Evolutionary conservation across 1,140 invertebrate genomes (phyloP).

Genomic region (Megalopta genalis): DNA sequence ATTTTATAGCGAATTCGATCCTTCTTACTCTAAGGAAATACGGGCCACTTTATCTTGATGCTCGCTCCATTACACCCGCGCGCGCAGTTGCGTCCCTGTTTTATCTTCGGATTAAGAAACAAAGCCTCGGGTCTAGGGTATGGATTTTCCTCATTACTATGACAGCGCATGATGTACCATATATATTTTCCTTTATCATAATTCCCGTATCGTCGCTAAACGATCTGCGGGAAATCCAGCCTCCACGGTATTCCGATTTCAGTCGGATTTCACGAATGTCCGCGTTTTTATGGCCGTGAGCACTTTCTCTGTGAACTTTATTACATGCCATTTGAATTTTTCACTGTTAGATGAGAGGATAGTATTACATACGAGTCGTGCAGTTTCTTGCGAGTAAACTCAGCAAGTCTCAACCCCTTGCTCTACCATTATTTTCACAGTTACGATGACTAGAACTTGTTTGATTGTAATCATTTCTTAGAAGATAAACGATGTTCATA

Average conservation of each 20-base stretch:
- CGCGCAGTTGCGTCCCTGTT: conserved; percentile 60
- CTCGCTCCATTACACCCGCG: conserved; percentile 61
- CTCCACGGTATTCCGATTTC: neutral
- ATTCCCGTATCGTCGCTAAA: conserved; percentile 1
- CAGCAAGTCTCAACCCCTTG: no score
- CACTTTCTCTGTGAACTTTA: no score
- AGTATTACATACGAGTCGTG: no score
- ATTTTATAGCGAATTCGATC: conserved; percentile 68
- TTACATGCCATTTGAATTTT: no score
- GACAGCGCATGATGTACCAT: conserved; percentile 47
- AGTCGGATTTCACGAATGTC: neutral
- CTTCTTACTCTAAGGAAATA: conserved; percentile 66
- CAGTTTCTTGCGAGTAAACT: no score
- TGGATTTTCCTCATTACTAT: conserved; percentile 66
- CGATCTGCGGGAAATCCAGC: conserved; percentile 11
- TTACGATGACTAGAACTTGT: no score
- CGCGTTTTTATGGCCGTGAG: no score
- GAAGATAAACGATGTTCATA: no score
- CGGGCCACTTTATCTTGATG: conserved; percentile 69
- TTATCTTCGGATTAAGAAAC: conserved; percentile 70
- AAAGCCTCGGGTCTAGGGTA: conserved; percentile 55
- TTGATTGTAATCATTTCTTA: no score
- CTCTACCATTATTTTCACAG: no score
- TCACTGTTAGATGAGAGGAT: no score
- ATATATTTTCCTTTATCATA: conserved; percentile 49